Percentiles rank a stretch among this genome's conserved stretches.
Evolutionary conservation across 2,797 vertebrate genomes (phyloP).

Genomic region (Notolabrus celidotus): DNA sequence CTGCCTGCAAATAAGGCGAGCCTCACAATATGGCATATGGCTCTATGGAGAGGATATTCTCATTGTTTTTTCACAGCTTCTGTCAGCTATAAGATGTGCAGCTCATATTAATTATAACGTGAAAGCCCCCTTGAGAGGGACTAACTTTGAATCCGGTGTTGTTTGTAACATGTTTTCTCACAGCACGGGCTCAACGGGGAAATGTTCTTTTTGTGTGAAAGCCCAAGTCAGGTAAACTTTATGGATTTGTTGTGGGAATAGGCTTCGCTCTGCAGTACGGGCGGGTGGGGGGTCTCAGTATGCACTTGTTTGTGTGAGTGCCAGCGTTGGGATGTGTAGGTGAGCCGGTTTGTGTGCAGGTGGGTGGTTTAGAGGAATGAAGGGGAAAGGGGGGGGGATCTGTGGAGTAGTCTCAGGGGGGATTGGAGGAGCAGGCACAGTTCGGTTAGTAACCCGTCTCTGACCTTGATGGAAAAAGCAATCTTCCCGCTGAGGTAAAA

Average conservation of each 20-base stretch:
- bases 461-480: slow-evolving; percentile 84
- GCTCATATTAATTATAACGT: slow-evolving; percentile 64
- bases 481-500: slow-evolving; percentile 73
- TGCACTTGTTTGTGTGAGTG: slow-evolving; percentile 46
- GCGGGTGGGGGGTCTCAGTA: slow-evolving; percentile 52
- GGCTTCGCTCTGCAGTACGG: slow-evolving; percentile 58
- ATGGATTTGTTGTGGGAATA: slow-evolving; percentile 76
- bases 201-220: slow-evolving; percentile 65
- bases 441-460: slow-evolving; percentile 75
- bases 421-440: slow-evolving; percentile 64
- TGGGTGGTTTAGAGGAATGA: slow-evolving; percentile 49
- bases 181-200: slow-evolving; percentile 49
- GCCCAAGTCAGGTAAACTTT: slow-evolving; percentile 69
- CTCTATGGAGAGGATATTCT: slow-evolving; percentile 31
- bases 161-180: slow-evolving; percentile 53
- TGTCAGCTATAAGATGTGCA: slow-evolving; percentile 47
- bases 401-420: slow-evolving; percentile 53
- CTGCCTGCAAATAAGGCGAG: slow-evolving; percentile 39
- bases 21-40: slow-evolving; percentile 24
- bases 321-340: slow-evolving; percentile 15
- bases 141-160: slow-evolving; percentile 42
- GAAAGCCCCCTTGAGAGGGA: slow-evolving; percentile 54
- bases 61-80: neutral
- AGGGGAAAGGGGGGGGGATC: slow-evolving; percentile 5
- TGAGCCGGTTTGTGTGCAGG: slow-evolving; percentile 42